These are phyloP conservation scores for Xestia c-nigrum DNA, from an alignment of 2,888 invertebrate genomes.

Conservation along the genomic window DNA sequence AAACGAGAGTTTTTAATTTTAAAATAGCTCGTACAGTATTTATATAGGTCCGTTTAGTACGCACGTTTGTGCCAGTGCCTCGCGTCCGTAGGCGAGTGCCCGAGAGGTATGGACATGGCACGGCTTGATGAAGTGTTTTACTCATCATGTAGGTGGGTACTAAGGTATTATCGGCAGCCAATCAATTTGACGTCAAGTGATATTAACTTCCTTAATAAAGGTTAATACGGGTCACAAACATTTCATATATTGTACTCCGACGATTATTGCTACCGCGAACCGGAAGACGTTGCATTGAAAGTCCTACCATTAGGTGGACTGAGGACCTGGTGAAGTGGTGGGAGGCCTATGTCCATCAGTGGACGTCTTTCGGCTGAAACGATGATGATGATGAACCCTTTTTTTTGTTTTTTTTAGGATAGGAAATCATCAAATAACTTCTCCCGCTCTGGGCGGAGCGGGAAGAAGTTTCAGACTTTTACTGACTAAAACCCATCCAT, in stretches of 20 bases:
- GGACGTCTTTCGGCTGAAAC: too few species aligned
- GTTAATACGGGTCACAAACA: neutral
- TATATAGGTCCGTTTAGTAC: neutral
- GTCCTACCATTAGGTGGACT: too few species aligned
- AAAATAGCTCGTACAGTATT: neutral
- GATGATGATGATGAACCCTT: neutral
- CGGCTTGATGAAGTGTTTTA: slow-evolving; percentile 51
- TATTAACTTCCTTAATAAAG: slow-evolving; percentile 19
- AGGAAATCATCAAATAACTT: too few species aligned
- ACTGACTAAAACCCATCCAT: too few species aligned
- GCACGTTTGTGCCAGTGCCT: neutral
- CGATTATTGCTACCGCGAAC: neutral
- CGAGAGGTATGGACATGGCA: slow-evolving; percentile 50
- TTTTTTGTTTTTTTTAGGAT: too few species aligned
- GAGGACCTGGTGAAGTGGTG: too few species aligned
- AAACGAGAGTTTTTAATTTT: neutral
- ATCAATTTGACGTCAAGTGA: slow-evolving; percentile 39
- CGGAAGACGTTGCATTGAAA: too few species aligned
- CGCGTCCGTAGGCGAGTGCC: slow-evolving; percentile 40
- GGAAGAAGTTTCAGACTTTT: too few species aligned
- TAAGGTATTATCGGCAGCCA: slow-evolving; percentile 23
- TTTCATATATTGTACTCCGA: neutral
- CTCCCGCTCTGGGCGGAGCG: too few species aligned
- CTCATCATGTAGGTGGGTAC: slow-evolving; percentile 17
- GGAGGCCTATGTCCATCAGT: too few species aligned